Percentiles rank a stretch among this genome's conserved stretches.
Conservation (phyloP, 2,888 invertebrate genomes). For the Catocala nupta region DNA sequence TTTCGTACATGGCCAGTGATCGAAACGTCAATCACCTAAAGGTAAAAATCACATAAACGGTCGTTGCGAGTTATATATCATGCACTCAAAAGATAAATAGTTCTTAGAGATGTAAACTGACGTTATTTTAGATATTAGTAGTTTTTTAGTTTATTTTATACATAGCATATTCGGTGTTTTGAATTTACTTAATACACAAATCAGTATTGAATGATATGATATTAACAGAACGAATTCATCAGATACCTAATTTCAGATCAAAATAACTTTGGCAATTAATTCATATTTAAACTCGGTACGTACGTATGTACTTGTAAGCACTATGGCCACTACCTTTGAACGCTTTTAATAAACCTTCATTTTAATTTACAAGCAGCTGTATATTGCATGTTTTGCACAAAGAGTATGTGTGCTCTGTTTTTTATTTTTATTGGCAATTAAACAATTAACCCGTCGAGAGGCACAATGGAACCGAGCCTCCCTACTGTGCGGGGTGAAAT, state of each 20-base stretch:
- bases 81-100: too few relatives aligned
- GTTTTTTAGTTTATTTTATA: too few relatives aligned
- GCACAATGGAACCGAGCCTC: conserved; percentile 72
- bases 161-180: too few relatives aligned
- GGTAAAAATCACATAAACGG: too few relatives aligned
- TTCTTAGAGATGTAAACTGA: too few relatives aligned
- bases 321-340: conserved; percentile 20
- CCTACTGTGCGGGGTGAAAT: conserved; percentile 76
- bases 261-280: conserved; percentile 4
- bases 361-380: conserved; percentile 61
- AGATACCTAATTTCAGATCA: neutral
- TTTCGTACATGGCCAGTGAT: too few relatives aligned
- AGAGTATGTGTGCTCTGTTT: conserved; percentile 66
- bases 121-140: too few relatives aligned
- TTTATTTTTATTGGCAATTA: conserved; percentile 86
- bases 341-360: conserved; percentile 39
- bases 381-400: conserved; percentile 53
- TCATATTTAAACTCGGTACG: conserved; percentile 11
- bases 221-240: too few relatives aligned
- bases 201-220: too few relatives aligned
- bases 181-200: too few relatives aligned
- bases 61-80: too few relatives aligned
- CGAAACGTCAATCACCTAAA: too few relatives aligned
- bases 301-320: neutral
- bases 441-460: conserved; percentile 83